Evolutionary conservation across 2,797 vertebrate species (phyloP).

Genomic region (Eulemur mongoz): DNA sequence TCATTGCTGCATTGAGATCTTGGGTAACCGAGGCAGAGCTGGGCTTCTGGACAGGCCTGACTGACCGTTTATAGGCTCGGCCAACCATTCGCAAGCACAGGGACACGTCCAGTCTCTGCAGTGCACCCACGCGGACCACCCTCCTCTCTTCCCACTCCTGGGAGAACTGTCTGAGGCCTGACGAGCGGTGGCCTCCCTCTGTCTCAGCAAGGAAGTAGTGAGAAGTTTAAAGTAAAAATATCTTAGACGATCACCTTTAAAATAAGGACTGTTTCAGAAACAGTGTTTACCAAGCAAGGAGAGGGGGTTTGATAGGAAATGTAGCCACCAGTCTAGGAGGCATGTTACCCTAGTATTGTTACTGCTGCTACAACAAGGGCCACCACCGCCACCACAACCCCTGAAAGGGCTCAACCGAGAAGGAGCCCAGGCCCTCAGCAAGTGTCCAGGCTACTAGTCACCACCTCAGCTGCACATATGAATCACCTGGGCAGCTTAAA

Average conservation of each 20-base stretch:
- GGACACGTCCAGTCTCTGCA: constrained; percentile 28
- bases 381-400: neutral
- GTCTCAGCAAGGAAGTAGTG: neutral
- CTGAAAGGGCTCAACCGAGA: neutral
- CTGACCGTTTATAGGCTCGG: constrained; percentile 66
- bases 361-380: neutral
- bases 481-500: neutral
- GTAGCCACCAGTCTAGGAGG: neutral
- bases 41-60: constrained; percentile 69
- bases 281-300: neutral
- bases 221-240: constrained; percentile 4
- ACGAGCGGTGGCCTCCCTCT: neutral
- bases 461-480: neutral
- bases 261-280: constrained; percentile 48
- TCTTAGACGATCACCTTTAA: neutral
- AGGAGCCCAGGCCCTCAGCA: neutral
- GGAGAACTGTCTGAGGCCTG: neutral
- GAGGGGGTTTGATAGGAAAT: neutral
- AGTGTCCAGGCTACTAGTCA: neutral
- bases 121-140: neutral
- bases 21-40: neutral
- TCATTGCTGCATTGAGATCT: constrained; percentile 58
- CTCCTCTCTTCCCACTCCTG: neutral
- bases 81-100: constrained; percentile 42
- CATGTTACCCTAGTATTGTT: no score